Conservation (phyloP, 2,113 vertebrate species). For the Myotis brandtii region DNA sequence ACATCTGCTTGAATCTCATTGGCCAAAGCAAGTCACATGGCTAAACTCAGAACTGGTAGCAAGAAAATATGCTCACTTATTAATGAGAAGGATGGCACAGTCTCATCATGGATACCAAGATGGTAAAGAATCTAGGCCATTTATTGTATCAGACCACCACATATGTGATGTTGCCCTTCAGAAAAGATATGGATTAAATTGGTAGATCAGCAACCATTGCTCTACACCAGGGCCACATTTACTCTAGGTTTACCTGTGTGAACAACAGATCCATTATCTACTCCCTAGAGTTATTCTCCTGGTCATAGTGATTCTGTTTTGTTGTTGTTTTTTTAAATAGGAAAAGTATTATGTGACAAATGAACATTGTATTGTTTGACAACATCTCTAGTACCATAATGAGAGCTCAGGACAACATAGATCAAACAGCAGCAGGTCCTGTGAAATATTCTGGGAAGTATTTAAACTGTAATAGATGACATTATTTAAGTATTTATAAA, state of each 20-base stretch:
- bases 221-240: fast-evolving
- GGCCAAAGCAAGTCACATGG: neutral
- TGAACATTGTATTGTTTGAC: constrained; percentile 76
- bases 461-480: constrained; percentile 80
- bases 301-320: constrained; percentile 61
- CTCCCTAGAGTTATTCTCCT: constrained; percentile 47
- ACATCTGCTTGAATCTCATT: neutral
- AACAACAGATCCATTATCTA: constrained; percentile 31
- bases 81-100: neutral
- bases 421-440: constrained; percentile 77
- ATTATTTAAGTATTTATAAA: constrained; percentile 89
- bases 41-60: neutral
- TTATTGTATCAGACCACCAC: neutral
- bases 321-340: constrained; percentile 10
- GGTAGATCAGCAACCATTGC: neutral
- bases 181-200: constrained; percentile 16
- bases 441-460: constrained; percentile 83
- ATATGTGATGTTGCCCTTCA: neutral
- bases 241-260: neutral
- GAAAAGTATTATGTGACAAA: constrained; percentile 63
- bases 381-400: constrained; percentile 72
- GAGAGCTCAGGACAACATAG: constrained; percentile 73
- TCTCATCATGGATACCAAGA: neutral
- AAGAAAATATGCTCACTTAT: neutral
- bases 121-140: neutral